Conservation (phyloP, 2,113 vertebrate species). For the Semnornis frantzii region DNA sequence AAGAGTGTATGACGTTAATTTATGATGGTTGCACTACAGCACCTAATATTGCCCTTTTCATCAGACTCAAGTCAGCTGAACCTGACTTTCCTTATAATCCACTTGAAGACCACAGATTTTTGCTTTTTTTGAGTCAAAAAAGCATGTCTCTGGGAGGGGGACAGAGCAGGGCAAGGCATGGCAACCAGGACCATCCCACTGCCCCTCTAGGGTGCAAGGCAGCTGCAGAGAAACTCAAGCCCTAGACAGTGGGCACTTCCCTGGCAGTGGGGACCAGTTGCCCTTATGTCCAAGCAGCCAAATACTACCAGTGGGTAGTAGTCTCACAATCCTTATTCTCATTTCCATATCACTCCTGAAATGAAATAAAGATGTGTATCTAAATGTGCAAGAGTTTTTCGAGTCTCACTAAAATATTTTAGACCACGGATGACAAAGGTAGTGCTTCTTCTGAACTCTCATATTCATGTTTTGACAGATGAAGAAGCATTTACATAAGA, state of each 20-base stretch:
- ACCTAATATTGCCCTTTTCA: not conserved
- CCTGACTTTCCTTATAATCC: not conserved
- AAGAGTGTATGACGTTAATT: not conserved
- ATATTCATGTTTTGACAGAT: slow-evolving; percentile 1
- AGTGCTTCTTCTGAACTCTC: not conserved
- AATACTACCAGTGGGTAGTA: not conserved
- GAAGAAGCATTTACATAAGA: not conserved
- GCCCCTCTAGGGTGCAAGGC: not conserved
- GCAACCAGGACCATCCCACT: not conserved
- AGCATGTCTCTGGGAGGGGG: not conserved
- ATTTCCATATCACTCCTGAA: not conserved
- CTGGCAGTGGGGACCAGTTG: fast-evolving
- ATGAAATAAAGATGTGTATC: not conserved
- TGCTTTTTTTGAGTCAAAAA: not conserved
- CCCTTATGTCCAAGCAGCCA: not conserved
- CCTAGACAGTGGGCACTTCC: not conserved
- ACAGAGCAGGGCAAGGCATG: not conserved
- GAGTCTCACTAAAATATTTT: not conserved
- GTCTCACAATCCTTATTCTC: not conserved
- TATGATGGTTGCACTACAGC: not conserved
- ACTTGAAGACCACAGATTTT: fast-evolving
- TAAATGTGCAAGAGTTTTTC: not conserved
- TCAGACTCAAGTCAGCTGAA: not conserved
- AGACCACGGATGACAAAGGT: not conserved
- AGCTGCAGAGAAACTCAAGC: not conserved